Evolutionary conservation across 2,888 invertebrate genomes (phyloP), one percentile per base, ranked within the genome.

Genomic region (Hyalella azteca): DNA sequence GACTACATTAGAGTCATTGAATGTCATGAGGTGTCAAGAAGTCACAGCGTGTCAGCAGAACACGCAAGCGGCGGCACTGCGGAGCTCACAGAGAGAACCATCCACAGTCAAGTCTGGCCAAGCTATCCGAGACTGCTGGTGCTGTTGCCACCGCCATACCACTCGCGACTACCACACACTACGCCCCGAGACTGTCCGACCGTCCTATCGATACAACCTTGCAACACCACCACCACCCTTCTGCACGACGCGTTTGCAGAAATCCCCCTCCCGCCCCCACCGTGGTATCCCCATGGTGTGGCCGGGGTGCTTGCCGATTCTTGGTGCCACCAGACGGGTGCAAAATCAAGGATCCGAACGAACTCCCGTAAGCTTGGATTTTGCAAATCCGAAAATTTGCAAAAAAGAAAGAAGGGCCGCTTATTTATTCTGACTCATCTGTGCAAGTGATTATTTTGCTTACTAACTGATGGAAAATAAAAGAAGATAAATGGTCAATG

Each of bases 181-280:
- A 66, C 66, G 66, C 66, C 66, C 36, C 59, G 29, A 26, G 32
- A 59, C 59, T 32, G 59, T 22, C 59, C 59, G 26, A 29, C 59
- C 36, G 66, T 66, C 66, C 66, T 66, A 66, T 66, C 66, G 66
- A 66, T 66, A 66, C 26, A 66, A 66, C 66, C 66, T 36, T 66
- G 66, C 66, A 36, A 66, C 66, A 66, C 66, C 66, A 9, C n/a
- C n/a, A n/a, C n/a, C 54, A 11, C 66, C 66, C 66, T 19, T 66
- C 36, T 66, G 11, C 45, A 11, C 9, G 15, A 45, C 66, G 9
- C 26, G 26, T 54, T 66, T 66, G 66, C 66, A 66, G 45, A 45
- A 45, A 45, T 15, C 45, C 15, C 45, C 11, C 45, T 9, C 9
- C 45, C 36, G 66, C 66, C 7, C 36, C 36, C 66, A 13, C 36